Evolutionary conservation across 2,888 invertebrate genomes (phyloP).

Genomic region (Euzetes globulus): DNA sequence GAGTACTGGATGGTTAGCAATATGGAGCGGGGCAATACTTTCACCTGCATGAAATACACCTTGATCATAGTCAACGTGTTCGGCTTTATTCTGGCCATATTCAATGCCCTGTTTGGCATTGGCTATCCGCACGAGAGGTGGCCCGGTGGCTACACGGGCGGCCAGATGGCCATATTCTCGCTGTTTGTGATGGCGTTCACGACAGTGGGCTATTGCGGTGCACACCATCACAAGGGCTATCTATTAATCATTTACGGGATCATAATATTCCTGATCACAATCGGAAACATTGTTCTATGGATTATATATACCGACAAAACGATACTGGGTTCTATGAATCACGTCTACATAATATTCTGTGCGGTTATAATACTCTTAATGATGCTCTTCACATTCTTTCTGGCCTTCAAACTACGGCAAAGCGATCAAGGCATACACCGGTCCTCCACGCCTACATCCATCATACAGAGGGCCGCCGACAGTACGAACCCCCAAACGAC

Average conservation of each 20-base stretch:
- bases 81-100: constrained; percentile 37
- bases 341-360: constrained; percentile 32
- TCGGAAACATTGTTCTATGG: constrained; percentile 35
- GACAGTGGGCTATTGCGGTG: constrained; percentile 38
- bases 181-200: constrained; percentile 38
- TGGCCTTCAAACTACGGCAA: constrained; percentile 30
- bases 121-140: constrained; percentile 37
- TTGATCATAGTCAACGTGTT: constrained; percentile 37
- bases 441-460: constrained; percentile 21
- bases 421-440: not conserved
- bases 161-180: constrained; percentile 37
- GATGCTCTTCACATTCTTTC: constrained; percentile 31
- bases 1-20: not conserved
- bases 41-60: constrained; percentile 36
- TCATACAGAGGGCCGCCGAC: constrained; percentile 8
- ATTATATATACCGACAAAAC: constrained; percentile 35
- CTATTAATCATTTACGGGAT: constrained; percentile 36
- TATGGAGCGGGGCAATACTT: constrained; percentile 34
- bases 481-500: not conserved
- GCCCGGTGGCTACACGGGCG: constrained; percentile 37
- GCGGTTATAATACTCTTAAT: constrained; percentile 32
- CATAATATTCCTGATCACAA: constrained; percentile 34
- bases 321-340: constrained; percentile 29
- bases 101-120: constrained; percentile 38
- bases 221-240: constrained; percentile 37